Evolutionary conservation across 2,888 invertebrate species (phyloP), one percentile per base, ranked within the genome.

Genomic region (Sphaerophoria taeniata): DNA sequence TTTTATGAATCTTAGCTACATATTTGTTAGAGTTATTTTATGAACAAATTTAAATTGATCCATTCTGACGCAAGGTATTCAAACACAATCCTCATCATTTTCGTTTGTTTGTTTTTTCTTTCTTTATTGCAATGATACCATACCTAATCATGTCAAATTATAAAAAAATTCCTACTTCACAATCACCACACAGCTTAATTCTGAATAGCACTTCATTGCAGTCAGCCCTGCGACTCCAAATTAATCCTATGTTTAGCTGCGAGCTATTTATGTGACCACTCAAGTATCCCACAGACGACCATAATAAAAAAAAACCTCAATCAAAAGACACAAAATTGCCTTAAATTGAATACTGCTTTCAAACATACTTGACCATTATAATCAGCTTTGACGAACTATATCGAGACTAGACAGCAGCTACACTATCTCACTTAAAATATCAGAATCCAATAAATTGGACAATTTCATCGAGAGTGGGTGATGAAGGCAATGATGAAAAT

Each of bases 241-340:
- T 14, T 33, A 33, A 61, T 60, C 34, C 43, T 45, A 43, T 60
- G 39, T n/a, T 43, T 5, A 33, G 61, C 24, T 24, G 24, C 24
- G 24, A 24, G 24, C 31, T 61, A 33, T 63, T 63, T 63, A 47
- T 47, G 33, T 60, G 71, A 36, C 4, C 60, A 45, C 51, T 76
- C 53, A 53, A 69, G 67, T 16, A 9, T 6, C 43, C 51, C 43
- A 58, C 67, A 49, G 16, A 80, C 53, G 9, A 39, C 12, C 3
- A 9, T 9, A 43, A 43, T 0, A 5, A 43, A 9, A 43, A 33
- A 47, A 33, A 24, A 53, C 24, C 74, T 63, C 55, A 73, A 43
- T 74, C 51, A 80, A 69, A 74, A 63, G 70, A 74, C 53, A 70
- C 31, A 11, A 74, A 74, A 74, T 70, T 63, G 45, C 74, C 11